Base-by-base conservation (phyloP, 2,888 invertebrate species). In the Acleris laterana region DNA sequence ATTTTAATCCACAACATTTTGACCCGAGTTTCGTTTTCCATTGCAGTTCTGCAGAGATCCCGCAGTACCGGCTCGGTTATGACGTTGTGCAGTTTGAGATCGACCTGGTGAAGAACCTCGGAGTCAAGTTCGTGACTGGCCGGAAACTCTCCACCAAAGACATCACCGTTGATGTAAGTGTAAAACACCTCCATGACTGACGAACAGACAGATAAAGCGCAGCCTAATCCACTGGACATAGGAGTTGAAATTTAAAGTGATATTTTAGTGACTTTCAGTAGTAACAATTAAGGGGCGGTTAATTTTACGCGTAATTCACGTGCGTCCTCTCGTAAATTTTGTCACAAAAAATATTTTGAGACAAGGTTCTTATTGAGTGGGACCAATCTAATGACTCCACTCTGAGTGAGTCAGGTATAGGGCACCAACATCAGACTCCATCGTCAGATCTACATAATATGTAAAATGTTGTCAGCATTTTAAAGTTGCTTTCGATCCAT, bases 71-170 rank as follows among this genome's bases (percentile, higher is more conserved):
- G 50, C 93, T 99, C 28, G 99, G 99, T 0, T 96, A 95, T 77
- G 96, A 97, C 70, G 98, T 97, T 1, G 98, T 99, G 0, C 95
- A 97, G 77, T 99, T 97, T 86, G 99, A 99, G 93, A 95, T 99
- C 16, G 94, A 97, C 58, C 93, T 99, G 42, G 97, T 99, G 56
- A 96, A 96, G 86, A 98, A 99, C 88, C 92, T 99, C 56, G 99
- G 99, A 5, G 98, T 99, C 0, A 96, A 97, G 82, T 96, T 99
- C 83, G 95, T 95, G 76, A 95, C 94, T 11, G 96, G 96, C 9
- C 94, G 97, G 68, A 85, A 94, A 5, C 93, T 99, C 2, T 95
- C 96, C 2, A 89, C 89, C 0, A 92, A 94, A 46, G 97, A 97
- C 79, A 80, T 98, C 22, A 97, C 97, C 5, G 89, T 98, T 11